These are phyloP conservation scores for Melanostoma scalare DNA, from an alignment of 2,888 invertebrate genomes.

Conservation along the genomic window DNA sequence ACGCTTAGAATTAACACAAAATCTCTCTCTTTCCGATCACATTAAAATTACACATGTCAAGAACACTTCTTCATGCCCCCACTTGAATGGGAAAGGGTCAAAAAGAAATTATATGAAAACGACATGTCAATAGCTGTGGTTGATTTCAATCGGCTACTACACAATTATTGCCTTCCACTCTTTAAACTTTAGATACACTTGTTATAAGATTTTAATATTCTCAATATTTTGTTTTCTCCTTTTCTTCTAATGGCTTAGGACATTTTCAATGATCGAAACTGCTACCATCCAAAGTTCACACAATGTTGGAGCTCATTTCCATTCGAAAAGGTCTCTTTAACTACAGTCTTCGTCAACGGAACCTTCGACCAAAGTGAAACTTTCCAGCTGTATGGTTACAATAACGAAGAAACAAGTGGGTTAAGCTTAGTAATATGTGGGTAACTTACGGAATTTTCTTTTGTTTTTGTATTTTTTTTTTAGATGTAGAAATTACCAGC, in stretches of 20 bases:
- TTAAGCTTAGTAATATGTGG: constrained; percentile 33
- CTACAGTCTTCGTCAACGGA: constrained; percentile 85
- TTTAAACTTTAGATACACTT: neutral
- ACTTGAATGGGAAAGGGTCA: too few species aligned
- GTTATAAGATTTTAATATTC: neutral
- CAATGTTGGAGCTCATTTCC: constrained; percentile 85
- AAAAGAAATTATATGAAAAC: too few species aligned
- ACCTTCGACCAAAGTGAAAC: constrained; percentile 84
- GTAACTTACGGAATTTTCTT: neutral
- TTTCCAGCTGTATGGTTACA: constrained; percentile 84
- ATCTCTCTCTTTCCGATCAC: too few species aligned
- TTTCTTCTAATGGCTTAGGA: constrained; percentile 15
- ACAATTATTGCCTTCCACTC: too few species aligned
- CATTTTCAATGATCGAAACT: constrained; percentile 50
- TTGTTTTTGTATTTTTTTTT: constrained; percentile 32
- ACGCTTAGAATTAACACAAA: too few species aligned
- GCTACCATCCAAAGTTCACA: constrained; percentile 83
- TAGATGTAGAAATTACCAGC: constrained; percentile 83
- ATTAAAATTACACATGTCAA: too few species aligned
- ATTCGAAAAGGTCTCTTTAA: constrained; percentile 83
- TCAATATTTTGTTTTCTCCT: neutral
- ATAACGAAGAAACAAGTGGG: constrained; percentile 83
- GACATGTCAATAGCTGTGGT: too few species aligned
- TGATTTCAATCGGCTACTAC: too few species aligned
- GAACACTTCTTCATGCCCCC: too few species aligned